Evolutionary conservation across 2,797 vertebrate genomes (phyloP).

Genomic region (Sus cebifrons): DNA sequence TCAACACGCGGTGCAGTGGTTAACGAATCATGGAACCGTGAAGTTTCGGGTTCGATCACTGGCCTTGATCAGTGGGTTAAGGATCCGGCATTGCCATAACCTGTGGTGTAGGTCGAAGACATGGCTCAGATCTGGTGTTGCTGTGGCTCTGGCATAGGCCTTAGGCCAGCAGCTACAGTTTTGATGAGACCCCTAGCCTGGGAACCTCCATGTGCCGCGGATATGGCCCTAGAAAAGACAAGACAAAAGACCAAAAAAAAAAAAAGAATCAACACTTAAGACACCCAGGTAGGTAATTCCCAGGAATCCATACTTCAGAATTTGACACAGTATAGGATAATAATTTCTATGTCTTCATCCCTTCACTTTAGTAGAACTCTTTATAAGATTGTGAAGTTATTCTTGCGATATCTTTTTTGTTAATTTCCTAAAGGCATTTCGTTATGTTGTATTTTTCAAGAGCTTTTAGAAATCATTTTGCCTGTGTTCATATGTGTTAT

Average conservation of each 20-base stretch:
- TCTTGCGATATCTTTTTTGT: constrained; percentile 77
- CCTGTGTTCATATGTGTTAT: constrained; percentile 84
- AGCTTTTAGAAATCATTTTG: constrained; percentile 84
- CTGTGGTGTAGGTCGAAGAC: too few species aligned
- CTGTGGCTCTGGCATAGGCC: too few species aligned
- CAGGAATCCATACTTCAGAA: not conserved
- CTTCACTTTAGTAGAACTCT: not conserved
- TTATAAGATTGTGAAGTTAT: constrained; percentile 1
- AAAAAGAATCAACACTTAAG: not conserved
- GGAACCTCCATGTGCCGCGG: too few species aligned
- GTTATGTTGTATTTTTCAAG: constrained; percentile 84
- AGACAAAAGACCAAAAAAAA: not conserved
- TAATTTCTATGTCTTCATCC: not conserved
- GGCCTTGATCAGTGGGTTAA: too few species aligned
- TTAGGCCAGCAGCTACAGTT: too few species aligned
- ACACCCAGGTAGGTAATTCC: not conserved
- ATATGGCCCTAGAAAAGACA: too few species aligned
- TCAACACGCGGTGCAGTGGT: too few species aligned
- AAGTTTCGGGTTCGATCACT: too few species aligned
- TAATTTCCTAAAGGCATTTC: constrained; percentile 83
- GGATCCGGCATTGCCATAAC: too few species aligned
- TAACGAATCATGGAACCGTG: too few species aligned
- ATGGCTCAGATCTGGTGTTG: too few species aligned
- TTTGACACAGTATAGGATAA: not conserved
- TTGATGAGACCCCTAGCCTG: too few species aligned